Conservation (phyloP, 2,797 vertebrate genomes). For the Gadopsis bispinosus region DNA sequence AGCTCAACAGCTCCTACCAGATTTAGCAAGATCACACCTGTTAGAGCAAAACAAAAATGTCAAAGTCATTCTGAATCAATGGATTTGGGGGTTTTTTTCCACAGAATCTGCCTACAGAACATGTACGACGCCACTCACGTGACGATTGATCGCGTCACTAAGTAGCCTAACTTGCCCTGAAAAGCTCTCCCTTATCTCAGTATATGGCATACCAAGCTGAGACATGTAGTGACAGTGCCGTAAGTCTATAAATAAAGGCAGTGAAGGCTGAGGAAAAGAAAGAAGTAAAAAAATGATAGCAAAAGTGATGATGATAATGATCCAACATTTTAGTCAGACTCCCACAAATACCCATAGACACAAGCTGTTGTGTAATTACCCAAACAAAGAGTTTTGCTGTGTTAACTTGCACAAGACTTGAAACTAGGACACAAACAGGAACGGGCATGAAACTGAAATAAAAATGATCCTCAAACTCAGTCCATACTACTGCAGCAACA, state of each 20-base stretch:
- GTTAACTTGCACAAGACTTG: conserved; percentile 15
- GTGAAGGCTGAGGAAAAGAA: background rate
- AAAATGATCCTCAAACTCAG: conserved; percentile 33
- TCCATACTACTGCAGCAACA: background rate
- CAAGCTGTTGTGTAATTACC: conserved; percentile 25
- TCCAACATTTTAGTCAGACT: conserved; percentile 15
- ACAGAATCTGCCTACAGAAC: no score
- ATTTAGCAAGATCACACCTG: background rate
- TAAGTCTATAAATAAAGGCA: background rate
- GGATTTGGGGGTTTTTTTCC: no score
- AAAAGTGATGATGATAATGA: background rate
- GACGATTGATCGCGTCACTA: no score
- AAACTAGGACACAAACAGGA: conserved; percentile 33
- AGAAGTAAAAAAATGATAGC: background rate
- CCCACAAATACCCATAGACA: conserved; percentile 6
- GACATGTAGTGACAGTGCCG: background rate
- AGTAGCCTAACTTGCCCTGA: background rate
- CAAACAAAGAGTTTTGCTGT: conserved; percentile 18
- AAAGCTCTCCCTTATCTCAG: background rate
- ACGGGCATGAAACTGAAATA: background rate
- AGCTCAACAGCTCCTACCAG: background rate
- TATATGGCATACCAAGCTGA: background rate
- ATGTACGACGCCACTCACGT: background rate
- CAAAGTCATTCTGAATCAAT: background rate
- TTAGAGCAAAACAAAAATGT: background rate